phyloP scores from a whole-genome alignment of 2,888 invertebrate genomes.

The Platycnemis pennipes region DNA sequence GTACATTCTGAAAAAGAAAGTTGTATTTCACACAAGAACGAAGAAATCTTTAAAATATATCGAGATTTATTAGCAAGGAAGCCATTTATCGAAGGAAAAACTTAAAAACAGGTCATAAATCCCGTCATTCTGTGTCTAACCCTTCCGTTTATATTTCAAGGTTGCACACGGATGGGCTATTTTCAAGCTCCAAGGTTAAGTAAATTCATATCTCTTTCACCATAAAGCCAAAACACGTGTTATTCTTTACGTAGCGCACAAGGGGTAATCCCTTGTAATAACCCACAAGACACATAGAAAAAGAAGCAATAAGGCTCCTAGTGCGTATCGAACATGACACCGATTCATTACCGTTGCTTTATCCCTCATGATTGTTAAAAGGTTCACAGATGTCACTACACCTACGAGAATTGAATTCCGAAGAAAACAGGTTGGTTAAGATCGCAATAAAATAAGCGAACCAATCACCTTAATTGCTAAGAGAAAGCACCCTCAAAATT shows the following conservation, averaged over 20 bases:
- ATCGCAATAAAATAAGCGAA: no score
- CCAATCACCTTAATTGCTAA: no score
- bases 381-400: no score
- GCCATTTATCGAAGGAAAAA: background rate
- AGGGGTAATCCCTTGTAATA: background rate
- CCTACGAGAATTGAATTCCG: no score
- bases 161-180: slow-evolving; percentile 1
- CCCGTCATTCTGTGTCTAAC: background rate
- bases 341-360: no score
- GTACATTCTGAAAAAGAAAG: no score
- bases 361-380: no score
- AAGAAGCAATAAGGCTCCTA: background rate
- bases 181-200: background rate
- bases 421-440: no score
- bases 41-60: background rate
- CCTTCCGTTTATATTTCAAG: background rate
- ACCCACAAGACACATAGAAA: background rate
- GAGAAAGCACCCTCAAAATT: no score
- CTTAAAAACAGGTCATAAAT: background rate
- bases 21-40: no score
- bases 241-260: slow-evolving; percentile 18
- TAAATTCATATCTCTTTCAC: slow-evolving; percentile 29
- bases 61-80: background rate
- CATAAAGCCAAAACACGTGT: background rate
- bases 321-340: no score